These are phyloP conservation scores for Cavia porcellus DNA, from an alignment of 2,113 vertebrate species.

Conservation along the genomic window DNA sequence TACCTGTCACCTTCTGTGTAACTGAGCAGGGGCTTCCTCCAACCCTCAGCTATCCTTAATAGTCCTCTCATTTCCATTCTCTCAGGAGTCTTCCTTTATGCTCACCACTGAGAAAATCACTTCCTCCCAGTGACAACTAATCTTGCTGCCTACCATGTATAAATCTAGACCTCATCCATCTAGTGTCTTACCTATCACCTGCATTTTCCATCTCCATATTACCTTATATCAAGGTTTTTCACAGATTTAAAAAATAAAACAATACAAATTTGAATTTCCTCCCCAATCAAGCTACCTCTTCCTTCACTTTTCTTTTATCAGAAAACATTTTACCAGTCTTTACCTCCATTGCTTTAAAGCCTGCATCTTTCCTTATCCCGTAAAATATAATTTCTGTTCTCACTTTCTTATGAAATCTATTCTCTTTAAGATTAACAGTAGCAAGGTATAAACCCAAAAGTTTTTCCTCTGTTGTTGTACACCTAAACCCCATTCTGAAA, in stretches of 20 bases:
- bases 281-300: background rate
- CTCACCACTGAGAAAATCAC: background rate
- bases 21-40: background rate
- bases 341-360: background rate
- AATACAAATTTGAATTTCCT: background rate
- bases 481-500: background rate
- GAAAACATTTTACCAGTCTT: background rate
- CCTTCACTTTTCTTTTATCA: background rate
- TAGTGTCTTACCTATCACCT: background rate
- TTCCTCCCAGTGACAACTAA: background rate
- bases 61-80: background rate
- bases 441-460: background rate
- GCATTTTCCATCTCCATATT: background rate
- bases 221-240: background rate
- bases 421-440: background rate
- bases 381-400: background rate
- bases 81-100: background rate
- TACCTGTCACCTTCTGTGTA: background rate
- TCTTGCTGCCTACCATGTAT: background rate
- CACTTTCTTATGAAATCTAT: background rate
- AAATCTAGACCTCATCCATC: background rate
- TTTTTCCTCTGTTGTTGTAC: background rate
- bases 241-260: constrained; percentile 4
- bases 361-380: background rate
- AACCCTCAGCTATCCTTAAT: background rate